A percentile compares a stretch with the other conserved stretches of the same genome.
Evolutionary conservation across 2,888 invertebrate species (phyloP).

Genomic region (Eretmocerus hayati): DNA sequence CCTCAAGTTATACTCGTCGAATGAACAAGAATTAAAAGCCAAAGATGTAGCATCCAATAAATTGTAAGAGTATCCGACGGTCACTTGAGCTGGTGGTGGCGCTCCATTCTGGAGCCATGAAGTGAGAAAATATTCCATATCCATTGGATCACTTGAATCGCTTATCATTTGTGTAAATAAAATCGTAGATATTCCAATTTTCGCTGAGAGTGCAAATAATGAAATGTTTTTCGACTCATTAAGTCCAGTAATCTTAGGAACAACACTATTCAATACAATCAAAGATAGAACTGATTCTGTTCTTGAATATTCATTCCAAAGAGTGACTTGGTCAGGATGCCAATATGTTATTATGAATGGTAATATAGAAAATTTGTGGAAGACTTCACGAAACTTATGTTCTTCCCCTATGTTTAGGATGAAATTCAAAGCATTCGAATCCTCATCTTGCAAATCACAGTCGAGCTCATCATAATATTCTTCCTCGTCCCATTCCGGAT

Average conservation of each 20-base stretch:
- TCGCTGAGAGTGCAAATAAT: conserved; percentile 12
- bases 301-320: conserved; percentile 15
- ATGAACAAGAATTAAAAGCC: conserved; percentile 16
- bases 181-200: conserved; percentile 8
- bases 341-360: conserved; percentile 17
- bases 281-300: conserved; percentile 10
- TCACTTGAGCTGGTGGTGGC: conserved; percentile 11
- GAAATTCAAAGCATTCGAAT: conserved; percentile 3
- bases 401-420: conserved; percentile 8
- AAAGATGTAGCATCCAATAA: conserved; percentile 17
- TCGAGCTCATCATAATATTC: conserved; percentile 15
- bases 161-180: conserved; percentile 17
- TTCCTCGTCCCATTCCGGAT: conserved; percentile 14
- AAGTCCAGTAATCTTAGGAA: conserved; percentile 12
- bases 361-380: conserved; percentile 10
- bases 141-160: conserved; percentile 5
- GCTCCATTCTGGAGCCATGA: conserved; percentile 11
- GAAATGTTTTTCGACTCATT: conserved; percentile 8
- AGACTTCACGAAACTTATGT: conserved; percentile 8
- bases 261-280: conserved; percentile 11
- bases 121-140: conserved; percentile 11
- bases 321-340: conserved; percentile 11
- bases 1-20: conserved; percentile 18
- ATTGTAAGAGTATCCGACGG: conserved; percentile 10
- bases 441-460: not conserved